These are phyloP conservation scores for Leptosomus discolor DNA, from an alignment of 2,113 vertebrate genomes.

Conservation along the genomic window DNA sequence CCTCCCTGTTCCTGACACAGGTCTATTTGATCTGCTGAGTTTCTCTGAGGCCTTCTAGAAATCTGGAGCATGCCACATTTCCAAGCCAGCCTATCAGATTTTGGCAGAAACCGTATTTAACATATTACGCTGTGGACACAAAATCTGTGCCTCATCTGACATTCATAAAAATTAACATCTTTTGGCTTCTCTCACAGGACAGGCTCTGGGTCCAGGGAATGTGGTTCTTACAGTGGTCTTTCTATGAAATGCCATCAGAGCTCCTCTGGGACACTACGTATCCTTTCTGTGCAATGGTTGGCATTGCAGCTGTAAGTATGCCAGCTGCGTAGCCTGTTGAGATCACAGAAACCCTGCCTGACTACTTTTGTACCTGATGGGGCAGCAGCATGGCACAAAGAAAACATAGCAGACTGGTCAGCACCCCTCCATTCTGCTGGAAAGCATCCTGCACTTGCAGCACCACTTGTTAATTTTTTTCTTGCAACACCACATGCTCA, in stretches of 20 bases:
- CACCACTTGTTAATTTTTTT: background rate
- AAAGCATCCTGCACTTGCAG: background rate
- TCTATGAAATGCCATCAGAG: background rate
- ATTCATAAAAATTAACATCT: background rate
- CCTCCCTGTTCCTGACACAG: background rate
- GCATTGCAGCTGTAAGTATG: background rate
- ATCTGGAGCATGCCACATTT: background rate
- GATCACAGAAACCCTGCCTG: background rate
- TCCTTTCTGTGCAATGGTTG: background rate
- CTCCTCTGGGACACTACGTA: background rate
- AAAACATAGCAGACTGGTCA: background rate
- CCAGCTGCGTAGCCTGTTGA: background rate
- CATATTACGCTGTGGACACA: background rate
- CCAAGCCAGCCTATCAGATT: background rate
- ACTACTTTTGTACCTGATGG: background rate
- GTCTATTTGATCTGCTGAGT: background rate
- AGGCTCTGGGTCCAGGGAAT: background rate
- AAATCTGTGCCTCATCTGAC: background rate
- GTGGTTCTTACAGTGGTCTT: background rate
- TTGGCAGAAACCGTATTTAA: background rate
- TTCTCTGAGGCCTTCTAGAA: background rate
- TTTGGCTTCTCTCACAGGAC: background rate
- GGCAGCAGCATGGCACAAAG: fast-evolving
- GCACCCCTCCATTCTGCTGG: background rate
- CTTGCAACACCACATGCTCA: background rate